phyloP scores from a whole-genome alignment of 1,140 invertebrate species.

The Caenorhabditis inopinata region DNA sequence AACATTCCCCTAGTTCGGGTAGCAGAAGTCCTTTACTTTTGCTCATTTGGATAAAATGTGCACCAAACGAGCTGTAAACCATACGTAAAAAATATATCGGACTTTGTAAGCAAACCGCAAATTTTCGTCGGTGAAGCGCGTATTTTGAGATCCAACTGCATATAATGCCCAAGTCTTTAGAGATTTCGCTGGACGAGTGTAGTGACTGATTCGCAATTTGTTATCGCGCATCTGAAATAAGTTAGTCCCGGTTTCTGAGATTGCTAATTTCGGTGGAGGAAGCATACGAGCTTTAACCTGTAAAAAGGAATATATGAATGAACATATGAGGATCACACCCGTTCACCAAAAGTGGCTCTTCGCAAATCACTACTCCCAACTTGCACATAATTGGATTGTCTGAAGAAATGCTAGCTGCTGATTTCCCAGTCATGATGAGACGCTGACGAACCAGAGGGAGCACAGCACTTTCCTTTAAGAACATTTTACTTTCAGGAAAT shows the following conservation, averaged over 20 bases:
- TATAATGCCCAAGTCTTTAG: background rate
- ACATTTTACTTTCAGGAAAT: too few species aligned
- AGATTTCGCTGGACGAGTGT: background rate
- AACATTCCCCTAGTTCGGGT: background rate
- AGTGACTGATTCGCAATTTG: background rate
- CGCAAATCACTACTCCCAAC: background rate
- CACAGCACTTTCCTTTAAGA: slow-evolving; percentile 39
- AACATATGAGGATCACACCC: too few species aligned
- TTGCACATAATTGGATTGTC: background rate
- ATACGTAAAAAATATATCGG: too few species aligned
- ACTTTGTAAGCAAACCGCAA: background rate
- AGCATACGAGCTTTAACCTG: too few species aligned
- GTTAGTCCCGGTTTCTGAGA: background rate
- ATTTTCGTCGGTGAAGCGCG: background rate
- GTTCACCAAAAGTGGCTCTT: background rate
- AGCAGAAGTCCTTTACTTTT: background rate
- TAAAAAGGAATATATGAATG: too few species aligned
- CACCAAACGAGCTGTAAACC: background rate
- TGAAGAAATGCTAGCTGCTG: background rate
- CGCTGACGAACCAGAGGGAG: slow-evolving; percentile 1
- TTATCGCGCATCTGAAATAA: background rate
- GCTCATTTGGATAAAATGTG: background rate
- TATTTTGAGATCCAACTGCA: background rate
- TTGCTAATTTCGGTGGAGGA: background rate
- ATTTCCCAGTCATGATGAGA: slow-evolving; percentile 22